Base-by-base conservation (phyloP, 2,888 invertebrate species). In the Torymus texanus region DNA sequence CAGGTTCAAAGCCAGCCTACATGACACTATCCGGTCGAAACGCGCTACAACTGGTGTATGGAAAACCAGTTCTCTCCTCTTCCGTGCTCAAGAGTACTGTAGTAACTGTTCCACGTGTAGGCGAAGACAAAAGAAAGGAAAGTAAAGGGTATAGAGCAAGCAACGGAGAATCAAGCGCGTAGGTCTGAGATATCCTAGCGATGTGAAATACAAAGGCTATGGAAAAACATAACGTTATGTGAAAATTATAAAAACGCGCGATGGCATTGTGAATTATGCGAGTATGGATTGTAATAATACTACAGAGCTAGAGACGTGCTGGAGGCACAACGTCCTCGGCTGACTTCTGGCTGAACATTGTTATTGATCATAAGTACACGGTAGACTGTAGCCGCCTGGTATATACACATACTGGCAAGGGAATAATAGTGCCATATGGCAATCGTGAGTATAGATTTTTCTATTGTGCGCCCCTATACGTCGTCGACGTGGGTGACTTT, bases 51-150 rank as follows among this genome's bases (percentile, higher is more conserved):
- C 66, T 66, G 50, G 13, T 63, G 50, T 58, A 66, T n/a, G 21
- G 29, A 53, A 74, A 74, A 74, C 74, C 65, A 58, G 65, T 74
- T 74, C 58, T 74, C 56, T 58, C 51, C 66, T 29, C 41, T 55
- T 5, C 4, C 29, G 24, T n/a, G n/a, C 51, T 21, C 53, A 56
- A 16, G 29, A 55, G n/a, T 21, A 11, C 41, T 41, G 58, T 8
- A 41, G 41, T 58, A 74, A 74, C 66, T 66, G 55, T 24, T 58
- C 29, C 29, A 51, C 50, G 21, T 14, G 50, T 66, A 66, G 58
- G 65, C 65, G 41, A 63, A 74, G 65, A 63, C 55, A 74, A 65
- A 74, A 65, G 63, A 18, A 41, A 18, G 51, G 70, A 58, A 12
- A 8, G 10, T 0, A 12, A 50, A 59, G 41, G 41, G 41, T 41